phyloP scores from a whole-genome alignment of 1,140 invertebrate genomes.

The Panagrolaimus sp. region DNA sequence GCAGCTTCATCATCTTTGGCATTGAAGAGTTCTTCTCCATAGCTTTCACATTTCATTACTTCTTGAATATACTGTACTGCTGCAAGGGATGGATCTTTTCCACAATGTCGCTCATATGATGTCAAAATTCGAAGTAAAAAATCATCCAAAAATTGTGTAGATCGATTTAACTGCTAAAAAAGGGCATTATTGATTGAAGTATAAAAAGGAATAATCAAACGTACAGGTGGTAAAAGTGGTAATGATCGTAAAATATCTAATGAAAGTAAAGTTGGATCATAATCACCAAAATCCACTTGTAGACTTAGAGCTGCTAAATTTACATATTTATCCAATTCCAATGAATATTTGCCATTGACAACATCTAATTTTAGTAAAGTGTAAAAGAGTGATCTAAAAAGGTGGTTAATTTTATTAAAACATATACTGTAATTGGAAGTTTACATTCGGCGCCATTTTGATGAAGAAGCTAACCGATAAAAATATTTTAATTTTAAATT shows the following conservation, averaged over 20 bases:
- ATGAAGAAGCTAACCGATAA: no score
- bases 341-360: conserved; percentile 30
- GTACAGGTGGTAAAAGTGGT: conserved; percentile 39
- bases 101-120: conserved; percentile 36
- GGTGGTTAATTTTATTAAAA: no score
- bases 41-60: conserved; percentile 45
- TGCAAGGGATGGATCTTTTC: conserved; percentile 41
- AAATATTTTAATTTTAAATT: no score
- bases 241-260: conserved; percentile 42
- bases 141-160: conserved; percentile 33
- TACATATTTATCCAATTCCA: conserved; percentile 25
- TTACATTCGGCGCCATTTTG: no score
- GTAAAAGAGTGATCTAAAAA: conserved; percentile 42
- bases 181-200: no score
- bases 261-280: conserved; percentile 37
- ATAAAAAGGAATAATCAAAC: not conserved
- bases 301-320: conserved; percentile 41
- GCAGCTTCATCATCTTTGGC: conserved; percentile 47
- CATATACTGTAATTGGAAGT: no score
- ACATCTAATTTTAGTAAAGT: conserved; percentile 45
- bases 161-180: conserved; percentile 27
- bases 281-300: conserved; percentile 48
- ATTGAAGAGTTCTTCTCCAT: conserved; percentile 40
- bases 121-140: conserved; percentile 26
- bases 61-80: conserved; percentile 45